These are phyloP conservation scores for Callyntrura sp. DNA, from an alignment of 2,888 invertebrate genomes.

Conservation along the genomic window DNA sequence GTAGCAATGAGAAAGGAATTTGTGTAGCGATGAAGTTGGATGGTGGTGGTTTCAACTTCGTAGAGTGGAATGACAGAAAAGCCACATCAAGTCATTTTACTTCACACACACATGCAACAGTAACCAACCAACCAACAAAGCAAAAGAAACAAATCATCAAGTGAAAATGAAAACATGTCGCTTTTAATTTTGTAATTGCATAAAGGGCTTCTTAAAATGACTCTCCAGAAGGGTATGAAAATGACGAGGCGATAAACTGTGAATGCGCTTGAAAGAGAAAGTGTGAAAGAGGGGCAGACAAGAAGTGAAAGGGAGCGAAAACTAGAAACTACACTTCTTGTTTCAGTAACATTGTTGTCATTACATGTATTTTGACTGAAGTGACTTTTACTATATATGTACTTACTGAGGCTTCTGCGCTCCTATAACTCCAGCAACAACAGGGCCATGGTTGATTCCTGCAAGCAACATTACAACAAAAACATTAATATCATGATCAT, in stretches of 20 bases:
- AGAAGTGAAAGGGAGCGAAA: background rate
- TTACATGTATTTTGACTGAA: background rate
- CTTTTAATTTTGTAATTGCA: constrained; percentile 53
- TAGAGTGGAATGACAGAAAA: constrained; percentile 41
- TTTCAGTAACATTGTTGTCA: constrained; percentile 15
- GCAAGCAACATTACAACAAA: constrained; percentile 78
- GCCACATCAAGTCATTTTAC: constrained; percentile 41
- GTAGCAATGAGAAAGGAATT: background rate
- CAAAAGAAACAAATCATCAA: constrained; percentile 18
- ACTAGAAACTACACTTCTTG: background rate
- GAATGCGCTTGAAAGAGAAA: constrained; percentile 39
- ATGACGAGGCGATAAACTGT: constrained; percentile 15
- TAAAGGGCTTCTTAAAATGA: constrained; percentile 53
- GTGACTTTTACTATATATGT: background rate
- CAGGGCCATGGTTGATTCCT: constrained; percentile 96
- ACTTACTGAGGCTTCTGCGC: constrained; percentile 97
- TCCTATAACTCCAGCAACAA: constrained; percentile 92
- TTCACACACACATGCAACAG: background rate
- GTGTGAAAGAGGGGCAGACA: background rate
- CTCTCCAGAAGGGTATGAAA: constrained; percentile 53
- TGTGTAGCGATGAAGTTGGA: background rate
- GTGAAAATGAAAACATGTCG: constrained; percentile 37
- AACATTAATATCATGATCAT: constrained; percentile 52
- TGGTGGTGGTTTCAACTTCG: background rate
- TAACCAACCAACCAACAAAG: background rate